Percentiles rank a stretch among this genome's conserved stretches.
phyloP scores from a whole-genome alignment of 1,140 invertebrate species.

The Drosophila navojoa region DNA sequence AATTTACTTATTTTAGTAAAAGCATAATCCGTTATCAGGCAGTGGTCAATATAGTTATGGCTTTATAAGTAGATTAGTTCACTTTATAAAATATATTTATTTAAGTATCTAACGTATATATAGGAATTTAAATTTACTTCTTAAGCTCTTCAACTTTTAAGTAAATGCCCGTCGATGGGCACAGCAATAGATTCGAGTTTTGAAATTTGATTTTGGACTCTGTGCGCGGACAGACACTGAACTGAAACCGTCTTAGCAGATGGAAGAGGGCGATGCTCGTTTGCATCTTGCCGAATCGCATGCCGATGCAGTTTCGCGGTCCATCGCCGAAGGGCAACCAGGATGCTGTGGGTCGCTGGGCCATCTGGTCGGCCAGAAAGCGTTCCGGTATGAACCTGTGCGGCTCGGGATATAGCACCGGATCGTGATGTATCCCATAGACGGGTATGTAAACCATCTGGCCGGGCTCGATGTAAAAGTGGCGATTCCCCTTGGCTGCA shows the following conservation, averaged over 20 bases:
- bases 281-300: slow-evolving; percentile 84
- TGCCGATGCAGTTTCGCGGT: slow-evolving; percentile 85
- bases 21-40: neutral
- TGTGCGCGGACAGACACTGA: slow-evolving; percentile 78
- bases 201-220: slow-evolving; percentile 83
- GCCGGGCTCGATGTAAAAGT: slow-evolving; percentile 63
- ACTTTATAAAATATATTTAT: neutral
- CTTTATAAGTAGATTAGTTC: too few species aligned
- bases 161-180: slow-evolving; percentile 83
- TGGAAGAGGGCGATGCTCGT: slow-evolving; percentile 82
- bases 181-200: slow-evolving; percentile 82
- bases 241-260: slow-evolving; percentile 79
- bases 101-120: neutral
- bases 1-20: too few species aligned
- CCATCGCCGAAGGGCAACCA: slow-evolving; percentile 87
- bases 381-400: slow-evolving; percentile 87
- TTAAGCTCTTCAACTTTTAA: slow-evolving; percentile 60
- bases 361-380: slow-evolving; percentile 84
- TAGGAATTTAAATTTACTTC: neutral
- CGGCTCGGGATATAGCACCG: slow-evolving; percentile 85
- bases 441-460: slow-evolving; percentile 86
- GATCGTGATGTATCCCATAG: slow-evolving; percentile 86
- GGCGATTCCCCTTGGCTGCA: slow-evolving; percentile 45
- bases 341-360: slow-evolving; percentile 83
- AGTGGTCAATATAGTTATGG: slow-evolving; percentile 4